phyloP scores from a whole-genome alignment of 92 coral and sea anemone genomes.

The Epizoanthus ramosus region DNA sequence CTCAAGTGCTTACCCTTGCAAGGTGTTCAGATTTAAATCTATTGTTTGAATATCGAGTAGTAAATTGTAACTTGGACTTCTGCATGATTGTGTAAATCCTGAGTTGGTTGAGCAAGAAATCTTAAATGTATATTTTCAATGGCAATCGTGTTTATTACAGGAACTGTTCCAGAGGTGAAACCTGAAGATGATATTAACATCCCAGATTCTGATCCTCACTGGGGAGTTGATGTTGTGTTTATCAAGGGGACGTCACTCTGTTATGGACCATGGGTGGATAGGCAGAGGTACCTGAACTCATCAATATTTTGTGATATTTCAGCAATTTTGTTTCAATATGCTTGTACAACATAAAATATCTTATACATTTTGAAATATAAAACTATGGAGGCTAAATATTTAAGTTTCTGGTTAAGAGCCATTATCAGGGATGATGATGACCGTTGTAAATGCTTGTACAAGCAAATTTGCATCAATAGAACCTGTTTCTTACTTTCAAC shows the following conservation, averaged over 20 bases:
- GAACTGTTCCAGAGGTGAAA: constrained; percentile 77
- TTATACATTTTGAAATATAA: too few relatives aligned
- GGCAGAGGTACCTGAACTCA: constrained; percentile 75
- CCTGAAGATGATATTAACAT: constrained; percentile 68
- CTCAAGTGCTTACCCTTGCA: too few relatives aligned
- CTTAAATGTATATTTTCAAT: background rate
- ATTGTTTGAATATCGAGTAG: too few relatives aligned
- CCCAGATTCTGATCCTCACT: constrained; percentile 95
- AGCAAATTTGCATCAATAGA: background rate
- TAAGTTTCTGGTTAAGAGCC: background rate
- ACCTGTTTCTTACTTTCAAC: background rate
- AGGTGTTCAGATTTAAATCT: too few relatives aligned
- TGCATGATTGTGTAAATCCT: too few relatives aligned
- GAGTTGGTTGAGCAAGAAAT: background rate
- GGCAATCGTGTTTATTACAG: constrained; percentile 43
- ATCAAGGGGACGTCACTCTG: constrained; percentile 79
- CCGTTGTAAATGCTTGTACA: too few relatives aligned
- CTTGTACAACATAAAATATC: background rate
- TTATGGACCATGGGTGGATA: constrained; percentile 99
- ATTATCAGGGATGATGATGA: background rate
- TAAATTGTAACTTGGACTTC: too few relatives aligned
- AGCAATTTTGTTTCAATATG: background rate
- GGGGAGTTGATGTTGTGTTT: constrained; percentile 94
- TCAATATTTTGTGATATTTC: background rate
- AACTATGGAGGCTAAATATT: too few relatives aligned